Conservation (phyloP, 1,140 invertebrate genomes). For the Myzus persicae region DNA sequence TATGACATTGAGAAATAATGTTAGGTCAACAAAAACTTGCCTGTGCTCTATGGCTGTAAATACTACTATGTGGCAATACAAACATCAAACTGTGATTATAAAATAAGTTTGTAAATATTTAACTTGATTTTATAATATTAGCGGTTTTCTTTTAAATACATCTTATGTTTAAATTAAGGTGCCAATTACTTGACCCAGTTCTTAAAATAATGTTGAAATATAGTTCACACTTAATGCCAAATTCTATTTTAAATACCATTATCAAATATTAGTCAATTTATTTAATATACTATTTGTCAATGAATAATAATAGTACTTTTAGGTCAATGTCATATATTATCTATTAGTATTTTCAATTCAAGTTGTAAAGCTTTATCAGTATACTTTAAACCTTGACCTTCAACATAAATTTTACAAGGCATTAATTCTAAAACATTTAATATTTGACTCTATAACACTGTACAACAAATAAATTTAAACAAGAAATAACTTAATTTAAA, state of each 20-base stretch:
- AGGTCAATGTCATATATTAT: conserved; percentile 42
- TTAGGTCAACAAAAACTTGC: no score
- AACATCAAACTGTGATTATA: neutral
- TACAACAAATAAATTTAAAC: conserved; percentile 49
- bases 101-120: neutral
- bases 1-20: no score
- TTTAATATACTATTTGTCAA: neutral
- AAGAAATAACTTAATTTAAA: conserved; percentile 39
- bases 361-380: neutral
- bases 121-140: neutral
- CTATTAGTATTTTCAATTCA: neutral
- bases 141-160: neutral
- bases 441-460: conserved; percentile 33
- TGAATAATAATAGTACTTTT: neutral
- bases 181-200: conserved; percentile 54
- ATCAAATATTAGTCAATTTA: neutral
- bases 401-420: conserved; percentile 34
- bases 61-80: no score
- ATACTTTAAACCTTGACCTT: conserved; percentile 17
- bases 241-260: conserved; percentile 37
- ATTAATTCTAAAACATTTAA: conserved; percentile 42
- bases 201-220: conserved; percentile 36
- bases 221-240: neutral
- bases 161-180: neutral
- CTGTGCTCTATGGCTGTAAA: no score